Conservation (phyloP, 1,140 invertebrate species). For the Penaeus chinensis region DNA sequence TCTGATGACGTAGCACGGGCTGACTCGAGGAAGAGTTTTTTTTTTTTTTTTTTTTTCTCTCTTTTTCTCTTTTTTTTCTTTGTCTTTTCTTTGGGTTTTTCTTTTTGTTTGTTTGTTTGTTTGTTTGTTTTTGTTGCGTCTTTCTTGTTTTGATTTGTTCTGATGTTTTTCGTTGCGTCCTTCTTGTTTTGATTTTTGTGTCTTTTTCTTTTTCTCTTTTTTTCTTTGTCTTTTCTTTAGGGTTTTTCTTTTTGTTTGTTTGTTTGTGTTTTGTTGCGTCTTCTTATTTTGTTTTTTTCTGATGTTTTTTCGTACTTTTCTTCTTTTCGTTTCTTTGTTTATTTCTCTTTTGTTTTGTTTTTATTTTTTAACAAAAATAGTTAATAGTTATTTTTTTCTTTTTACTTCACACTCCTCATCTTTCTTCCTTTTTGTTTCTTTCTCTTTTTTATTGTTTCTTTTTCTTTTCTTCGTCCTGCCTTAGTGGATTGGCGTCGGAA, state of each 20-base stretch:
- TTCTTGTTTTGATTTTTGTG: background rate
- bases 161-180: too few relatives aligned
- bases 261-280: too few relatives aligned
- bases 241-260: background rate
- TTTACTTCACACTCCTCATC: background rate
- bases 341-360: too few relatives aligned
- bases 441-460: too few relatives aligned
- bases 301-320: too few relatives aligned
- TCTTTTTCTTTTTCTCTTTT: background rate
- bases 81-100: background rate
- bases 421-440: background rate
- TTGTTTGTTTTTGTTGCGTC: too few relatives aligned
- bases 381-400: background rate
- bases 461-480: too few relatives aligned
- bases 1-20: background rate
- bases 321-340: too few relatives aligned
- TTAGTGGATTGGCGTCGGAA: too few relatives aligned
- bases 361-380: too few relatives aligned
- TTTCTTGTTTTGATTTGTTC: too few relatives aligned
- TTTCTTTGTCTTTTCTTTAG: background rate
- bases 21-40: background rate
- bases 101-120: background rate
- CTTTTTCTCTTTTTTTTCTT: background rate
- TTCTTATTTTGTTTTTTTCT: too few relatives aligned
- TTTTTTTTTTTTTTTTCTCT: background rate